Base-by-base conservation (phyloP, 1,140 invertebrate species). In the Ooceraea biroi region DNA sequence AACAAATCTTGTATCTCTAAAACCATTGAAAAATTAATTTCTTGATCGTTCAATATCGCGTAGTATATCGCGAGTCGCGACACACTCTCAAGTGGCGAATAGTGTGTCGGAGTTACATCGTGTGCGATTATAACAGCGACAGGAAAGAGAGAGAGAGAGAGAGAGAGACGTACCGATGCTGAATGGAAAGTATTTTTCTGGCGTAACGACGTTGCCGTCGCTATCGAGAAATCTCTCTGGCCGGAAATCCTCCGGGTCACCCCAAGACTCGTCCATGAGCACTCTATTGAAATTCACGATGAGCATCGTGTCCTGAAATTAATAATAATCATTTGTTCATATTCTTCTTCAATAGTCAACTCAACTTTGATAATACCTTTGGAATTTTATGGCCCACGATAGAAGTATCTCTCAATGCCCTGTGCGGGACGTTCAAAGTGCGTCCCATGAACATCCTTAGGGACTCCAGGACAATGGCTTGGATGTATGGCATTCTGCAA, bases 221-320 rank as follows among this genome's bases (percentile, higher is more conserved):
- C 96, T 93, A 46, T 96, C 94, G 1, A 98, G 91, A 91, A 97
- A 98, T 85, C 97, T 94, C 85, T 98, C 97, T 0, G 98, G 98
- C 77, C 96, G 95, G 92, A 98, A 98, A 25, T 94, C 92, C 72
- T 97, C 95, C 0, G 97, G 97, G 50, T 98, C 95, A 10, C 93
- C 95, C 91, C 97, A 97, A 0, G 95, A 93, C 1, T 96, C 95
- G 88, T 97, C 96, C 95, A 97, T 97, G 27, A 98, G 94, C 61
- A 97, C 95, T 66, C 96, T 96, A 78, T 97, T 96, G 86, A 97
- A 97, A 91, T 98, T 98, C n/a, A 96, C 96, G 7, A 98, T 95
- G 0, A 98, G 95, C 95, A 98, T 97, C 25, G 97, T 97, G 82
- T 97, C 96, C 96, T 97, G 90, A 19, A 95, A 95, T 27, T 27